Evolutionary conservation across 2,113 vertebrate species (phyloP).

Genomic region (Oriolus oriolus): DNA sequence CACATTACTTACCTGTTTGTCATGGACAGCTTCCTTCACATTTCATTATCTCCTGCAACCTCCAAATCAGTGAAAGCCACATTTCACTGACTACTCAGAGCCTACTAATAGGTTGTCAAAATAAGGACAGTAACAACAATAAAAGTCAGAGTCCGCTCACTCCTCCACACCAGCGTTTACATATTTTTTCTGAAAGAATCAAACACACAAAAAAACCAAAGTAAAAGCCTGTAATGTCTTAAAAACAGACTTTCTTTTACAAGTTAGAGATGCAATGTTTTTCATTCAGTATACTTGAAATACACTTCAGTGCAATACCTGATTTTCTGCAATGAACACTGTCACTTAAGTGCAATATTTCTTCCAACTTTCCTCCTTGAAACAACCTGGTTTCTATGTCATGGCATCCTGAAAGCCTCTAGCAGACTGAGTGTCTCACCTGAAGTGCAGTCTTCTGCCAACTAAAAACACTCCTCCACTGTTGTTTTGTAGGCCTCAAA

Average conservation of each 20-base stretch:
- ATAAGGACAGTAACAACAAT: background rate
- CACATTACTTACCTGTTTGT: background rate
- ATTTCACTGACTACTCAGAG: background rate
- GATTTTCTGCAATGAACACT: background rate
- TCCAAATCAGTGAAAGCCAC: background rate
- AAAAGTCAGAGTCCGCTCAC: background rate
- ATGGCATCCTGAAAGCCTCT: background rate
- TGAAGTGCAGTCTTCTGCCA: background rate
- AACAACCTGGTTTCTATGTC: background rate
- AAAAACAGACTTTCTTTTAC: background rate
- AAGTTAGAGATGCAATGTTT: background rate
- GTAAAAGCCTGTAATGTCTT: background rate
- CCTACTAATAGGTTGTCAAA: background rate
- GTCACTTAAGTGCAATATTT: background rate
- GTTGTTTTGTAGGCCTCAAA: background rate
- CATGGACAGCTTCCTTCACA: background rate
- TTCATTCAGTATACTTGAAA: background rate
- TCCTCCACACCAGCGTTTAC: background rate
- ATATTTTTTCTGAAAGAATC: background rate
- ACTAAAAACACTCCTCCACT: background rate
- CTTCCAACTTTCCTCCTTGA: background rate
- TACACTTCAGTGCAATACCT: background rate
- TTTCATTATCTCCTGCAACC: background rate
- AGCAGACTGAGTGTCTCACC: background rate
- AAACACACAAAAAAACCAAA: background rate